Evolutionary conservation across 2,113 vertebrate genomes (phyloP).

Genomic region (Mobula hypostoma): DNA sequence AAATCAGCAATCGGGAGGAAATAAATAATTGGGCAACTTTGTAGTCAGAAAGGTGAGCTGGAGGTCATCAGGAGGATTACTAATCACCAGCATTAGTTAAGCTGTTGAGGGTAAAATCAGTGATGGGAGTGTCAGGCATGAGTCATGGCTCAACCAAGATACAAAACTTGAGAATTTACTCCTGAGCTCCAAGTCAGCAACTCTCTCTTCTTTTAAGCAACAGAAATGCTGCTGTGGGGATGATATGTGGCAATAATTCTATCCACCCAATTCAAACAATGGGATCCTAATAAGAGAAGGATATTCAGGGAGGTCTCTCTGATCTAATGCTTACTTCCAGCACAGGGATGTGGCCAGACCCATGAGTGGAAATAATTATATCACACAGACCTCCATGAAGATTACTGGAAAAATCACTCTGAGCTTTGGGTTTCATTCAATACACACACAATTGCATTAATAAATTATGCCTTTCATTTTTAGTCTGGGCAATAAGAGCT

Average conservation of each 20-base stretch:
- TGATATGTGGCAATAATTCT: neutral
- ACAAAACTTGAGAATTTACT: neutral
- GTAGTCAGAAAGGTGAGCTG: neutral
- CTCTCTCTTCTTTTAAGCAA: neutral
- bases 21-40: too few species aligned
- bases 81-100: neutral
- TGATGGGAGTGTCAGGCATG: too few species aligned
- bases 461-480: neutral
- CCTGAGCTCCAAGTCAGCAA: neutral
- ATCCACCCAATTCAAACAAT: neutral
- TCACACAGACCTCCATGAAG: constrained; percentile 35
- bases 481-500: neutral
- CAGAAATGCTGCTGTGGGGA: too few species aligned
- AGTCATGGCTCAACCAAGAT: neutral
- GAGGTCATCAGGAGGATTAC: neutral
- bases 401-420: constrained; percentile 10
- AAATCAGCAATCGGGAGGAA: too few species aligned
- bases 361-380: constrained; percentile 32
- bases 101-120: neutral
- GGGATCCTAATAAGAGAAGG: neutral
- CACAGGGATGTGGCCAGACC: constrained; percentile 3
- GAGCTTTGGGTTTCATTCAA: neutral
- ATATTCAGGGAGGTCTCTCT: constrained; percentile 32
- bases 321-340: constrained; percentile 7
- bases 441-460: neutral